phyloP scores from a whole-genome alignment of 2,888 invertebrate genomes.

The Eilema sororculum region DNA sequence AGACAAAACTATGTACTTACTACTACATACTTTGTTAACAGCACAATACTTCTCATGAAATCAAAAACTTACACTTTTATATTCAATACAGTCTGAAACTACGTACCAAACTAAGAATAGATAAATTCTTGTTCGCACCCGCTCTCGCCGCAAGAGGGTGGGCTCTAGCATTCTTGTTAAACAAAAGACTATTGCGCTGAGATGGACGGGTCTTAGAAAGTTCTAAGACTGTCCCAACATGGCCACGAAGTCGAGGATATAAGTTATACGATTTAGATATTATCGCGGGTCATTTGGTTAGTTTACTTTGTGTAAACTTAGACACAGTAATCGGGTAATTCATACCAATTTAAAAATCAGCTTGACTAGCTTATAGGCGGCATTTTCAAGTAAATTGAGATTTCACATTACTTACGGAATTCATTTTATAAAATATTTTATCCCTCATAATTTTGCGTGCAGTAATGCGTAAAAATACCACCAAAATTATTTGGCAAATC shows the following conservation, averaged over 20 bases:
- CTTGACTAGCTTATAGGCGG: neutral
- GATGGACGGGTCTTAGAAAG: slow-evolving; percentile 39
- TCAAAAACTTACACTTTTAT: neutral
- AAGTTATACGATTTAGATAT: neutral
- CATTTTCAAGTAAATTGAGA: neutral
- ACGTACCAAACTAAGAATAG: slow-evolving; percentile 42
- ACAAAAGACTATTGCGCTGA: slow-evolving; percentile 70
- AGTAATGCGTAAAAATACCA: no score
- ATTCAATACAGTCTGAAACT: slow-evolving; percentile 11
- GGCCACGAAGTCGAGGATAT: slow-evolving; percentile 51
- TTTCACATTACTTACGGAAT: no score
- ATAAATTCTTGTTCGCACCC: slow-evolving; percentile 49
- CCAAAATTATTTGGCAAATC: no score
- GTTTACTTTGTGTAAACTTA: neutral
- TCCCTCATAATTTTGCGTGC: no score
- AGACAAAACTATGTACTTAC: neutral
- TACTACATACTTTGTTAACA: neutral
- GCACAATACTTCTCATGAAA: neutral
- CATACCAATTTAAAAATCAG: slow-evolving; percentile 1
- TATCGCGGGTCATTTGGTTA: neutral
- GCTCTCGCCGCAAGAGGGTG: slow-evolving; percentile 54
- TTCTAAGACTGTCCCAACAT: slow-evolving; percentile 40
- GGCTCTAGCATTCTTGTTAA: slow-evolving; percentile 65
- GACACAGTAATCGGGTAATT: neutral
- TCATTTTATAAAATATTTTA: no score